A percentile compares a stretch with the other conserved stretches of the same genome.
Evolutionary conservation across 2,113 vertebrate species (phyloP).

Genomic region (Symphodus melops): DNA sequence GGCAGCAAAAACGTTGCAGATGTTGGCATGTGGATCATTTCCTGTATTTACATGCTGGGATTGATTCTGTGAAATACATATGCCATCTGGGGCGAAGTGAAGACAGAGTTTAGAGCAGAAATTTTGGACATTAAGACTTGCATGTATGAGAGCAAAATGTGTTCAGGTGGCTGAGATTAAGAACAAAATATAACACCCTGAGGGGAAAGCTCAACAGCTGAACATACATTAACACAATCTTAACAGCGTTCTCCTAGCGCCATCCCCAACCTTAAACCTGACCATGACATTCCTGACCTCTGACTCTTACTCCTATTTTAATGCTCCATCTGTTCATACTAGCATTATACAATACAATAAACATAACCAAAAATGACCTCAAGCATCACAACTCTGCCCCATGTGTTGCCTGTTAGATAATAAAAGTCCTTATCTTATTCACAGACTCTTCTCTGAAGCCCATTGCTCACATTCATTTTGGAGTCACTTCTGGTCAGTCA

Average conservation of each 20-base stretch:
- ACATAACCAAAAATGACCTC: slow-evolving; percentile 12
- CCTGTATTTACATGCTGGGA: slow-evolving; percentile 69
- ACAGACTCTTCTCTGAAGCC: neutral
- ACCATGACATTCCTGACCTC: slow-evolving; percentile 22
- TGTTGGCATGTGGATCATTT: slow-evolving; percentile 69
- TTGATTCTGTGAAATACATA: slow-evolving; percentile 38
- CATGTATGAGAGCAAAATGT: neutral
- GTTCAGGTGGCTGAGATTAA: slow-evolving; percentile 45
- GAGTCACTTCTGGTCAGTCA: slow-evolving; percentile 17
- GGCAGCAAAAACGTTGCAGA: slow-evolving; percentile 58
- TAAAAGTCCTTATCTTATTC: neutral
- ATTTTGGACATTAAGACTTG: slow-evolving; percentile 19
- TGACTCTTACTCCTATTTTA: neutral
- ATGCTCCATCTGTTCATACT: neutral
- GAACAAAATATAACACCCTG: slow-evolving; percentile 13
- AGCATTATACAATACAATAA: slow-evolving; percentile 6
- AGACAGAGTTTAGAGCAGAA: neutral
- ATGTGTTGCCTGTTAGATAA: neutral
- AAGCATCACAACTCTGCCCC: neutral
- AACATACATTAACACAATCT: neutral
- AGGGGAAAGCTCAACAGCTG: slow-evolving; percentile 10
- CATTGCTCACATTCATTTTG: neutral
- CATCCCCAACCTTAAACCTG: slow-evolving; percentile 1
- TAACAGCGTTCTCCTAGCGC: neutral
- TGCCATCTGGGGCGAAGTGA: slow-evolving; percentile 18